A percentile compares a stretch with the other conserved stretches of the same genome.
Evolutionary conservation across 1,140 invertebrate genomes (phyloP).

Genomic region (Megalonaias nervosa): DNA sequence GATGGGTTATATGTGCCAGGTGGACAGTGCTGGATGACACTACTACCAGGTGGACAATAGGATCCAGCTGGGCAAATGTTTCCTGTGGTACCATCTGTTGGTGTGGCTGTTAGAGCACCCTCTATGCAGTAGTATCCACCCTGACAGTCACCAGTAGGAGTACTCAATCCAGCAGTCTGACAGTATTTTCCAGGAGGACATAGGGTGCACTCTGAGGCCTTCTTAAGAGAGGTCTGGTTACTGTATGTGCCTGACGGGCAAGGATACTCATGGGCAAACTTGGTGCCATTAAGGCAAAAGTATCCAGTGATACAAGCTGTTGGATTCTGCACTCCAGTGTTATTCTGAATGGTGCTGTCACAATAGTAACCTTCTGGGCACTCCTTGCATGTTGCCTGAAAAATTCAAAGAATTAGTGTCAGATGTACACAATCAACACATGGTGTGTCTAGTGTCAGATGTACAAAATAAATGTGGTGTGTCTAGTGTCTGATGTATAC

Average conservation of each 20-base stretch:
- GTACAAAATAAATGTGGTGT: too few species aligned
- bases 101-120: slow-evolving; percentile 40
- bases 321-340: slow-evolving; percentile 64
- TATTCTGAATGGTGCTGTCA: slow-evolving; percentile 64
- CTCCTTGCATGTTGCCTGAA: slow-evolving; percentile 57
- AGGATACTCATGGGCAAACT: slow-evolving; percentile 52
- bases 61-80: slow-evolving; percentile 55
- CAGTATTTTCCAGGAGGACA: slow-evolving; percentile 55
- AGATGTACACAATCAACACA: too few species aligned
- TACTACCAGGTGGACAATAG: slow-evolving; percentile 55
- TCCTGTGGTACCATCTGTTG: slow-evolving; percentile 52
- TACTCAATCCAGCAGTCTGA: slow-evolving; percentile 40
- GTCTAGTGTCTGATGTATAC: too few species aligned
- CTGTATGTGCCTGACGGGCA: slow-evolving; percentile 64
- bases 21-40: slow-evolving; percentile 40
- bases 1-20: slow-evolving; percentile 55
- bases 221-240: slow-evolving; percentile 42
- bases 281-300: slow-evolving; percentile 62
- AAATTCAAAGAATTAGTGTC: not conserved
- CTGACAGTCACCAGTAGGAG: slow-evolving; percentile 45
- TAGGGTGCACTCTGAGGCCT: slow-evolving; percentile 49
- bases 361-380: slow-evolving; percentile 64
- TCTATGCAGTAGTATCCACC: slow-evolving; percentile 53
- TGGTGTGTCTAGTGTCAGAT: too few species aligned
- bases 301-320: slow-evolving; percentile 54